A percentile compares a stretch with the other conserved stretches of the same genome.
These are phyloP conservation scores for Caenorhabditis remanei DNA, from an alignment of 1,140 invertebrate species.

Conservation along the genomic window DNA sequence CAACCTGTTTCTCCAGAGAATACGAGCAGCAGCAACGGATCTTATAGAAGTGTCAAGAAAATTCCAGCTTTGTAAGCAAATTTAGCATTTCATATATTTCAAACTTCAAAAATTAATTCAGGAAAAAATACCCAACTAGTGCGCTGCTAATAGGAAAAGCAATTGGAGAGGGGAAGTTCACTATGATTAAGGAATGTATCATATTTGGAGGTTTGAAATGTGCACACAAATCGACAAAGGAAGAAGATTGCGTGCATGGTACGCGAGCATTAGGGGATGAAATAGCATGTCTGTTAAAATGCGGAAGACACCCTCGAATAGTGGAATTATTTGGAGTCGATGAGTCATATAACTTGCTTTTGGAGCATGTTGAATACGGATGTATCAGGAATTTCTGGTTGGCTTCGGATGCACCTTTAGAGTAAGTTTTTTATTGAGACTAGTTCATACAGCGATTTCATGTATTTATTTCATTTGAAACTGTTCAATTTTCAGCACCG, in stretches of 20 bases:
- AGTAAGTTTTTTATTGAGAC: background rate
- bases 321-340: constrained; percentile 89
- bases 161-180: constrained; percentile 66
- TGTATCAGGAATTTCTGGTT: constrained; percentile 87
- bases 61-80: constrained; percentile 11
- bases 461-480: too few species aligned
- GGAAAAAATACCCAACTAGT: constrained; percentile 15
- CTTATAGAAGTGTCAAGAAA: constrained; percentile 36
- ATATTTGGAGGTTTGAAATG: constrained; percentile 37
- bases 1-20: constrained; percentile 53
- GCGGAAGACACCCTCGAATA: constrained; percentile 86
- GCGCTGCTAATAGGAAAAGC: constrained; percentile 44
- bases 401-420: background rate
- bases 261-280: constrained; percentile 81
- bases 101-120: background rate
- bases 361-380: constrained; percentile 91
- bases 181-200: constrained; percentile 57
- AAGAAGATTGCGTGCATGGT: constrained; percentile 60
- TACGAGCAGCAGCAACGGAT: background rate
- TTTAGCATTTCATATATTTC: background rate
- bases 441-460: background rate
- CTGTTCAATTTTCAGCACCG: constrained; percentile 80
- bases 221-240: constrained; percentile 62
- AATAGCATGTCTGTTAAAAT: constrained; percentile 87
- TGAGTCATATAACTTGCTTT: constrained; percentile 86